These are phyloP conservation scores for Galagoides demidoff DNA, from an alignment of 2,797 vertebrate species.

Conservation along the genomic window DNA sequence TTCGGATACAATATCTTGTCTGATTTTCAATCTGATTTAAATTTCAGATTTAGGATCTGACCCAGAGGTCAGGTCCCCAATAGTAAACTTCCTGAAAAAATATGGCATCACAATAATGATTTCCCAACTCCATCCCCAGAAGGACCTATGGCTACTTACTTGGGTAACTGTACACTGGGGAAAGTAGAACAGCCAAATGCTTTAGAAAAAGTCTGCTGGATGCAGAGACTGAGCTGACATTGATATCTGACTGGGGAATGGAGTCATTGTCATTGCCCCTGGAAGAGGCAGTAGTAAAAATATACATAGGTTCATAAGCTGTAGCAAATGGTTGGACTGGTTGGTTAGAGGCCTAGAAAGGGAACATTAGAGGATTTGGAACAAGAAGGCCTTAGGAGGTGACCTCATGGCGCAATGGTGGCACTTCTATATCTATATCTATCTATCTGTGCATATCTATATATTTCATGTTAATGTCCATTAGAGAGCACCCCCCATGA, in stretches of 20 bases:
- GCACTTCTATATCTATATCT: no score
- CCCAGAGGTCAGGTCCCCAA: background rate
- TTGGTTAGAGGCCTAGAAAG: background rate
- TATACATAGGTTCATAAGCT: background rate
- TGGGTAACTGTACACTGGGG: background rate
- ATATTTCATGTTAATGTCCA: background rate
- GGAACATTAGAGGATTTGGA: background rate
- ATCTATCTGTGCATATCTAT: background rate
- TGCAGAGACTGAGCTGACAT: background rate
- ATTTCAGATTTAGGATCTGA: background rate
- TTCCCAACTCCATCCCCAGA: background rate
- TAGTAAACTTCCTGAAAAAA: background rate
- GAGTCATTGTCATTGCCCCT: background rate
- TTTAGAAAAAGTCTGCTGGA: background rate
- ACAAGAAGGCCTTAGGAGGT: background rate
- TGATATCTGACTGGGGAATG: background rate
- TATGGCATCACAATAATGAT: background rate
- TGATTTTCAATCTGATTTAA: conserved; percentile 20
- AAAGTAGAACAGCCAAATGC: background rate
- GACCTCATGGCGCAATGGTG: no score
- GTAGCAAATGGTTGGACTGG: background rate
- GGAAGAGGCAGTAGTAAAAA: background rate
- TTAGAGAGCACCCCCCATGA: background rate
- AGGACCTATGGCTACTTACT: background rate
- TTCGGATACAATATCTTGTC: background rate